Percentiles rank a stretch among this genome's conserved stretches.
phyloP scores from a whole-genome alignment of 2,888 invertebrate species.

The Patella ulyssiponensis region DNA sequence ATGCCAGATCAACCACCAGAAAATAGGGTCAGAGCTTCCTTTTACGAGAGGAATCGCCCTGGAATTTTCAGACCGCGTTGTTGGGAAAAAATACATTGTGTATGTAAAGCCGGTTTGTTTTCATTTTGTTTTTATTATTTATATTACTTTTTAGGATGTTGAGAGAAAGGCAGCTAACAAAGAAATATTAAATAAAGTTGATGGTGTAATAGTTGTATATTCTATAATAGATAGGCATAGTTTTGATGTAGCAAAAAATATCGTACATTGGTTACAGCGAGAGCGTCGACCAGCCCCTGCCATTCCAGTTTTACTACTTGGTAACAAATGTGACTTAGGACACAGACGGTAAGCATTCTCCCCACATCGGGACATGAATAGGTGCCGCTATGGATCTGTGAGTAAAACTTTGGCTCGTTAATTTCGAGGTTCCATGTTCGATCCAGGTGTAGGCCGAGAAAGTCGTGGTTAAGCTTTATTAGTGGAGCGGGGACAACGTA shows the following conservation, averaged over 20 bases:
- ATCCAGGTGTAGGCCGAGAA: background rate
- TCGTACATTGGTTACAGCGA: conserved; percentile 46
- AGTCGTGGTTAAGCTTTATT: conserved; percentile 3
- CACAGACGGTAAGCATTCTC: conserved; percentile 42
- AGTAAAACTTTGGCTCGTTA: too few species aligned
- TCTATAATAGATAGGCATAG: conserved; percentile 48
- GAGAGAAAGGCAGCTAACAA: conserved; percentile 42
- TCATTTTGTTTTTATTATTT: too few species aligned
- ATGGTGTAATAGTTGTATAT: conserved; percentile 52
- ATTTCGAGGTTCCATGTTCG: too few species aligned
- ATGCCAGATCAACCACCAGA: too few species aligned
- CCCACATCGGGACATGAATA: background rate
- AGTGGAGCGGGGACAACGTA: too few species aligned
- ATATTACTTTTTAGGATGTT: conserved; percentile 36
- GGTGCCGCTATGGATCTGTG: too few species aligned
- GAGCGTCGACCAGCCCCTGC: conserved; percentile 39
- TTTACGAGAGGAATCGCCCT: too few species aligned
- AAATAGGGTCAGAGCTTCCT: too few species aligned
- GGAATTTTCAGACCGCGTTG: too few species aligned
- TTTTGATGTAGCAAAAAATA: conserved; percentile 44
- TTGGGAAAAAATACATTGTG: too few species aligned
- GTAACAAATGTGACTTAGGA: conserved; percentile 52
- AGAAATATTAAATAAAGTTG: conserved; percentile 46
- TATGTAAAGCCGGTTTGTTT: too few species aligned
- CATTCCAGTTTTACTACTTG: conserved; percentile 48